A percentile compares a stretch with the other conserved stretches of the same genome.
Evolutionary conservation across 2,888 invertebrate genomes (phyloP).

Genomic region (Stenchaetothrips biformis): DNA sequence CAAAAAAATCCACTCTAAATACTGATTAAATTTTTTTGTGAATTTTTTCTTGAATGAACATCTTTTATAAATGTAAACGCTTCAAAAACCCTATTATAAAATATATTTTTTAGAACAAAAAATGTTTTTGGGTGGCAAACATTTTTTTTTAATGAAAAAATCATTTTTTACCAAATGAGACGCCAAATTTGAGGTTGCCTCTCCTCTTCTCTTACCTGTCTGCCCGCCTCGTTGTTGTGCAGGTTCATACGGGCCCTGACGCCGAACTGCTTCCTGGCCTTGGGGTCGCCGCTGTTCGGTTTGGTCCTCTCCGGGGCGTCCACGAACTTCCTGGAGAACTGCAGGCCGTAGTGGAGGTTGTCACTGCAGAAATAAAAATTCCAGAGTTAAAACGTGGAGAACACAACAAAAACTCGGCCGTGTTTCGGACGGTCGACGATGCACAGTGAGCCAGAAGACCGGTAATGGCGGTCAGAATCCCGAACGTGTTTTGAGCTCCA

Average conservation of each 20-base stretch:
- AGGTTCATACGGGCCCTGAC: slow-evolving; percentile 70
- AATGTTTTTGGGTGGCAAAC: neutral
- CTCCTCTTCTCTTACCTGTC: slow-evolving; percentile 58
- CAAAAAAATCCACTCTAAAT: too few species aligned
- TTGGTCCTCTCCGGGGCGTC: slow-evolving; percentile 50
- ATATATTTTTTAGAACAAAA: too few species aligned
- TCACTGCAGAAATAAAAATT: slow-evolving; percentile 44
- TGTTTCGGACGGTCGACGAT: too few species aligned
- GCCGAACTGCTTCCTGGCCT: slow-evolving; percentile 46
- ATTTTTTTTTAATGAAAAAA: neutral
- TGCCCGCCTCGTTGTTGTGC: slow-evolving; percentile 82
- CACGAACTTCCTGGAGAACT: slow-evolving; percentile 52
- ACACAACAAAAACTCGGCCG: too few species aligned
- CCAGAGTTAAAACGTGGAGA: neutral
- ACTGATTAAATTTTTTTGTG: too few species aligned
- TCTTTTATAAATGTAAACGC: too few species aligned
- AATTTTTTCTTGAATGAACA: too few species aligned
- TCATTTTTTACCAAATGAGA: neutral
- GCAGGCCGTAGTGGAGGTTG: slow-evolving; percentile 52
- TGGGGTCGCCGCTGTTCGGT: slow-evolving; percentile 37
- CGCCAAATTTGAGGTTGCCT: slow-evolving; percentile 37
- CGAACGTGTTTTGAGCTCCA: too few species aligned
- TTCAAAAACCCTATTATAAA: too few species aligned
- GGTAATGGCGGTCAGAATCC: too few species aligned
- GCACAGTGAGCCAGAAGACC: too few species aligned